Evolutionary conservation across 2,113 vertebrate genomes (phyloP).

Genomic region (Saimiri boliviensis): DNA sequence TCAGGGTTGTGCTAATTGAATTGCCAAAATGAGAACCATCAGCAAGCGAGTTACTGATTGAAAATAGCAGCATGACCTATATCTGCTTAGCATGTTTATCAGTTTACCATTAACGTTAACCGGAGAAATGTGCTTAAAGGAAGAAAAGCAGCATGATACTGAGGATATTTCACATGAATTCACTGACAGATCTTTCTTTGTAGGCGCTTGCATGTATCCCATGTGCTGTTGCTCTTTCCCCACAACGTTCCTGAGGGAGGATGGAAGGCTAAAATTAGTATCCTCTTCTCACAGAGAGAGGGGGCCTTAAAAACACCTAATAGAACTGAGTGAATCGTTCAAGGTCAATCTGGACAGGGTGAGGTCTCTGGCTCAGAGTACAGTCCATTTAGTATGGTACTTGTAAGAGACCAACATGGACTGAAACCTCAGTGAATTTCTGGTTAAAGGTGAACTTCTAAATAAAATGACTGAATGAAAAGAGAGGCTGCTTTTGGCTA

Average conservation of each 20-base stretch:
- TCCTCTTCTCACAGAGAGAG: background rate
- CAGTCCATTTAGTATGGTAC: background rate
- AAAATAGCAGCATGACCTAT: slow-evolving; percentile 48
- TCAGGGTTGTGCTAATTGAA: background rate
- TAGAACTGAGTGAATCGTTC: background rate
- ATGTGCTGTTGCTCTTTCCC: background rate
- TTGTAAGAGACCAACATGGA: background rate
- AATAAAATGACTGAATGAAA: background rate
- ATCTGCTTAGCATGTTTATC: slow-evolving; percentile 44
- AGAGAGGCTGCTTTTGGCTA: background rate
- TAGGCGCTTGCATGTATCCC: background rate
- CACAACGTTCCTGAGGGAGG: background rate
- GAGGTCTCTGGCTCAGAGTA: background rate
- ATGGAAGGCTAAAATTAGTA: slow-evolving; percentile 11
- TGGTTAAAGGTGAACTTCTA: background rate
- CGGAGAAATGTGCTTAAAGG: background rate
- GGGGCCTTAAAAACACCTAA: background rate
- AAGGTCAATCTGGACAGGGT: slow-evolving; percentile 49
- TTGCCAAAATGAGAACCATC: slow-evolving; percentile 18
- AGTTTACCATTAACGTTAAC: background rate
- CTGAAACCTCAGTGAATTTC: background rate
- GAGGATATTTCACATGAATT: background rate
- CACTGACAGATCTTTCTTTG: slow-evolving; percentile 5
- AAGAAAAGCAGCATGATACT: background rate
- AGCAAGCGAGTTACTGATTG: background rate